phyloP scores from a whole-genome alignment of 2,113 vertebrate species.

The Ammodramus savannarum region DNA sequence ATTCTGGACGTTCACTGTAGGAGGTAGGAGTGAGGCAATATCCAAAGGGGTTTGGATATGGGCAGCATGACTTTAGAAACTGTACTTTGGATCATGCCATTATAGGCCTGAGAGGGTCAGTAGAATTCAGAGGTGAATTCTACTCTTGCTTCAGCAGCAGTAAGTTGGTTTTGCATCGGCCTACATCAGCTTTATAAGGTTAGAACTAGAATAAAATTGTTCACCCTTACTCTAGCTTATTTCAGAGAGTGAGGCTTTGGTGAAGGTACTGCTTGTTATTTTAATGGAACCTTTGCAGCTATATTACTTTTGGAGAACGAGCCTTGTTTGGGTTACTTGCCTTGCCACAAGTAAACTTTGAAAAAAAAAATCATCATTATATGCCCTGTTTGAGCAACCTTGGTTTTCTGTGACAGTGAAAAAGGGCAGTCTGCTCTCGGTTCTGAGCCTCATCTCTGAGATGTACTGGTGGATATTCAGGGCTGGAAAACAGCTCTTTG shows the following conservation, averaged over 20 bases:
- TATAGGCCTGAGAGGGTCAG: background rate
- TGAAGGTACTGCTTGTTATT: background rate
- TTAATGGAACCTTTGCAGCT: background rate
- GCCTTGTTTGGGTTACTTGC: background rate
- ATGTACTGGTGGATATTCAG: background rate
- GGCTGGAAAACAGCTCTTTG: background rate
- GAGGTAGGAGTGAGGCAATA: background rate
- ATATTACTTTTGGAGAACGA: background rate
- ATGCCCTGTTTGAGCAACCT: background rate
- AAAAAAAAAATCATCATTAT: background rate
- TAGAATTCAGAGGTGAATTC: background rate
- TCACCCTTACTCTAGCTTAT: background rate
- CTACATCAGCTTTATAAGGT: background rate
- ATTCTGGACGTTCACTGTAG: background rate
- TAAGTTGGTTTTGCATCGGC: background rate
- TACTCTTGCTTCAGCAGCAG: background rate
- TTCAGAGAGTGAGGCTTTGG: background rate
- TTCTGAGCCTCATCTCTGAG: background rate
- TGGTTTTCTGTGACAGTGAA: background rate
- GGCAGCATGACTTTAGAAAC: no score
- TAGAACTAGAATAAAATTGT: background rate
- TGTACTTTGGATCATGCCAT: fast-evolving
- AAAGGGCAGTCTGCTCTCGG: fast-evolving
- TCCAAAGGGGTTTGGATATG: background rate
- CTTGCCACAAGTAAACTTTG: background rate